Base-by-base conservation (phyloP, 2,888 invertebrate species). In the Drosophila anomalata region DNA sequence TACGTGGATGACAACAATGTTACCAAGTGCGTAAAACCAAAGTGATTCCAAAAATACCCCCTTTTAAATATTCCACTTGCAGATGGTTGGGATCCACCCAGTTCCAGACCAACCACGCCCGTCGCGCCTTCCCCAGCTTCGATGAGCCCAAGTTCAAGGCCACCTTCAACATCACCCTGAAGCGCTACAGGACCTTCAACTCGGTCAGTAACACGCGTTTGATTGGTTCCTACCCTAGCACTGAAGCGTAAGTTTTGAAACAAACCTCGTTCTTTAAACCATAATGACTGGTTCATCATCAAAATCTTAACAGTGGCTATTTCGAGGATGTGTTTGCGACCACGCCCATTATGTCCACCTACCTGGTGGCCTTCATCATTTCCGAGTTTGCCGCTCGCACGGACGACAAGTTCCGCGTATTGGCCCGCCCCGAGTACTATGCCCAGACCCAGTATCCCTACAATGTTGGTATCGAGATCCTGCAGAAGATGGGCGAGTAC, bases 291-390 rank as follows among this genome's bases (percentile, higher is more conserved):
- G 17, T 17, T n/a, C 6, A 14, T n/a, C 14, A 14, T n/a, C 6
- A n/a, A 5, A 7, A 36, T 14, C 1, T 3, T 14, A 1, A 9
- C 4, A 66, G n/a, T 26, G 85, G 83, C 0, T 88, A 89, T 61
- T 75, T 55, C 8, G 58, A 68, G 20, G 90, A 90, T 75, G 73
- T 79, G 12, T 92, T 79, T 29, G 92, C 24, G 1, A 76, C 72
- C 41, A 94, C 94, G 0, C 91, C 93, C 0, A 91, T 91, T 11
- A 96, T 97, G 96, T 95, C 96, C 0, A 93, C 96, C 0, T 98
- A 98, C 83, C 92, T 97, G 2, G 91, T 97, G 14, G 97, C 97
- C 0, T 96, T 96, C 88, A 93, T 96, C 2, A 94, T 97, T 0
- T 94, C 94, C 1, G 93, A 93, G 76, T 94, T 94, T 75, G 85